These are phyloP conservation scores for Nasonia longicornis DNA, from an alignment of 1,140 invertebrate genomes.

Conservation along the genomic window DNA sequence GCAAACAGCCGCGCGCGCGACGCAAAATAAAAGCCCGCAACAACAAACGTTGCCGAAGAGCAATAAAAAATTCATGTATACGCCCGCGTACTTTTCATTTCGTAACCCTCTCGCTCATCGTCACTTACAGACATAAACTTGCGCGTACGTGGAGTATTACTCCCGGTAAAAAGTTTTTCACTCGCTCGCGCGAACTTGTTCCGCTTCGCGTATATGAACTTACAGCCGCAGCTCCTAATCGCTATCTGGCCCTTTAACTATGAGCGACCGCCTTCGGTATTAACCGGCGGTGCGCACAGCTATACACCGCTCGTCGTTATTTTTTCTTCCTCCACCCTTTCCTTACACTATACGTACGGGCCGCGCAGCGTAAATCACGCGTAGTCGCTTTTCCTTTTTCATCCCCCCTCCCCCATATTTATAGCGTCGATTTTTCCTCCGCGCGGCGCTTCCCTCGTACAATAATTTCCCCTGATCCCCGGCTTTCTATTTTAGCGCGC, in stretches of 20 bases:
- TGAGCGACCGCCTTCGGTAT: slow-evolving; percentile 14
- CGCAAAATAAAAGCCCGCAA: slow-evolving; percentile 8
- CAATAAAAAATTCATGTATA: slow-evolving; percentile 34
- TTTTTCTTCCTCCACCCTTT: not conserved
- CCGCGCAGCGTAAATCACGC: not conserved
- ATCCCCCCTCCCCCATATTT: slow-evolving; percentile 26
- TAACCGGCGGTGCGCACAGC: not conserved
- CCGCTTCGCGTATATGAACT: slow-evolving; percentile 7
- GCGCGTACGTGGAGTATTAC: not conserved
- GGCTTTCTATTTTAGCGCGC: slow-evolving; percentile 24
- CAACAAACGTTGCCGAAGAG: slow-evolving; percentile 29
- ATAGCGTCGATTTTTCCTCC: slow-evolving; percentile 48
- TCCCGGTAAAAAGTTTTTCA: slow-evolving; percentile 25
- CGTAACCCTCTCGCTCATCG: not conserved
- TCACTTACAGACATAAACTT: not conserved
- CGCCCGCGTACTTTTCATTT: slow-evolving; percentile 22
- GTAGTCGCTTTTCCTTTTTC: slow-evolving; percentile 28
- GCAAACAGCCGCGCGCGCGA: slow-evolving; percentile 1
- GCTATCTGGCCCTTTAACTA: slow-evolving; percentile 14
- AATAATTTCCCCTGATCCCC: slow-evolving; percentile 51
- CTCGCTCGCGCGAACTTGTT: slow-evolving; percentile 15
- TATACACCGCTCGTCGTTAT: not conserved
- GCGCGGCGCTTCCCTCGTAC: slow-evolving; percentile 36
- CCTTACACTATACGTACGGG: not conserved
- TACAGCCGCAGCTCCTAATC: slow-evolving; percentile 2